Conservation (phyloP, 2,797 vertebrate species). For the Ptychadena robeensis region DNA sequence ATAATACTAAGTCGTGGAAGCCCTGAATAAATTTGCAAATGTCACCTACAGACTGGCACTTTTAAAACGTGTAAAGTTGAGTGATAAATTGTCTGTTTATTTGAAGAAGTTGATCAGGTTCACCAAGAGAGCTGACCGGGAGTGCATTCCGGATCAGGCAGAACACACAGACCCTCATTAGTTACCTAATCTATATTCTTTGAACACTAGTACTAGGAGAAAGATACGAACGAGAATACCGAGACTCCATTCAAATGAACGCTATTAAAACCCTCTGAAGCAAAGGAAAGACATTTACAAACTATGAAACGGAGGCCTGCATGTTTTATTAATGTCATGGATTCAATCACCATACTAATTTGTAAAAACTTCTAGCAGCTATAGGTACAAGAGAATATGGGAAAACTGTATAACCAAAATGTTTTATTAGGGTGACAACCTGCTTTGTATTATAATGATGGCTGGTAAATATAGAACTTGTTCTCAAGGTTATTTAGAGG, state of each 20-base stretch:
- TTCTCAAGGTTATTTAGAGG: neutral
- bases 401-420: neutral
- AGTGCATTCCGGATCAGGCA: neutral
- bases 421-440: neutral
- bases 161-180: conserved; percentile 32
- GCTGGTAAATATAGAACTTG: neutral
- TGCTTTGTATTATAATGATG: neutral
- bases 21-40: conserved; percentile 17
- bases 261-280: conserved; percentile 34
- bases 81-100: conserved; percentile 20
- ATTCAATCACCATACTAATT: conserved; percentile 45
- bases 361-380: conserved; percentile 14
- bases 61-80: neutral
- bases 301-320: conserved; percentile 24
- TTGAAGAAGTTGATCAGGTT: conserved; percentile 8
- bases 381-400: neutral
- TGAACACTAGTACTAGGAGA: conserved; percentile 23
- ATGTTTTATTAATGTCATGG: conserved; percentile 41
- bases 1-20: conserved; percentile 1
- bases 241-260: conserved; percentile 36
- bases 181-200: conserved; percentile 35
- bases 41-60: neutral
- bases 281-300: conserved; percentile 39
- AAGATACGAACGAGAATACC: neutral
- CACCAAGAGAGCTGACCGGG: conserved; percentile 9